Evolutionary conservation across 2,888 invertebrate species (phyloP).

Genomic region (Dromius quadrimaculatus): DNA sequence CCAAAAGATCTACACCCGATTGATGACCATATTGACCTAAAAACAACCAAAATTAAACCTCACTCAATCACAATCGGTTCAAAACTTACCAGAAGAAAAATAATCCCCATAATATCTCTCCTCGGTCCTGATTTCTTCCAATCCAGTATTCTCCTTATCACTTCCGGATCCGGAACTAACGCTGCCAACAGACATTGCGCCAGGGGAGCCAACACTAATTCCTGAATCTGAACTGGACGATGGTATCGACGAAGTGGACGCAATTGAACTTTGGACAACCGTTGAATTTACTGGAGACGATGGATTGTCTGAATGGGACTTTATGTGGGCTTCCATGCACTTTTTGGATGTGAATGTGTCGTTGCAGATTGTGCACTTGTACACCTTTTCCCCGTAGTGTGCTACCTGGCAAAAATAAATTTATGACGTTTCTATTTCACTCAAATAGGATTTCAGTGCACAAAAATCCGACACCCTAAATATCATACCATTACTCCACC

Average conservation of each 20-base stretch:
- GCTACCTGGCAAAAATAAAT: conserved; percentile 71
- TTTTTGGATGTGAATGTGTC: conserved; percentile 92
- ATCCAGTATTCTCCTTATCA: conserved; percentile 36
- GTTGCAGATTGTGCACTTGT: conserved; percentile 92
- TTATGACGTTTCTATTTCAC: too few relatives aligned
- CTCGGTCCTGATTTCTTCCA: not conserved
- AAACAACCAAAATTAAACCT: conserved; percentile 52
- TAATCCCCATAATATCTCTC: conserved; percentile 11
- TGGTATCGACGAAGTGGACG: conserved; percentile 41
- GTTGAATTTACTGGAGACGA: conserved; percentile 64
- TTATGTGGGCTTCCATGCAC: conserved; percentile 90
- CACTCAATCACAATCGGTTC: not conserved
- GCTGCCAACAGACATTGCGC: conserved; percentile 46
- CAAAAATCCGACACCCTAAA: too few relatives aligned
- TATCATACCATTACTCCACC: too few relatives aligned
- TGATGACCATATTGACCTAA: conserved; percentile 55
- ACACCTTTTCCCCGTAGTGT: conserved; percentile 92
- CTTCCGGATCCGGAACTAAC: conserved; percentile 57
- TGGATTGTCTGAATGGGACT: conserved; percentile 76
- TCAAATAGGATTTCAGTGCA: too few relatives aligned
- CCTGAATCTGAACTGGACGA: not conserved
- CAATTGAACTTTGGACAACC: conserved; percentile 56
- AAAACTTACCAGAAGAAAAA: not conserved
- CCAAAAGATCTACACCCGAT: conserved; percentile 64
- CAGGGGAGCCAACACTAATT: conserved; percentile 53